These are phyloP conservation scores for Sitophilus oryzae DNA, from an alignment of 1,140 invertebrate species.

Conservation along the genomic window DNA sequence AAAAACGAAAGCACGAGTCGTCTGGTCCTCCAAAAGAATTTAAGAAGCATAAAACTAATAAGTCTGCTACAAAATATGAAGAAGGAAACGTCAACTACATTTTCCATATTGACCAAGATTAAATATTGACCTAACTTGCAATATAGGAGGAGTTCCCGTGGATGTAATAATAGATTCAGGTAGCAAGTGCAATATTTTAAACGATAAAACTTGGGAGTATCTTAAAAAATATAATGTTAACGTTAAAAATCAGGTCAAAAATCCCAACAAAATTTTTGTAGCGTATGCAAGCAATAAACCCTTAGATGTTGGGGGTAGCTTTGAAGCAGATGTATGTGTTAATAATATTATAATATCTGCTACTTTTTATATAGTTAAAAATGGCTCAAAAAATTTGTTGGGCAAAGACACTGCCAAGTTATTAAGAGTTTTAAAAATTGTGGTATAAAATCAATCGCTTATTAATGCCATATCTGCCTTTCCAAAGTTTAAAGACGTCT, in stretches of 20 bases:
- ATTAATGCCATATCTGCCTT: slow-evolving; percentile 13
- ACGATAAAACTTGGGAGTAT: neutral
- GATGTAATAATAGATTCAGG: slow-evolving; percentile 1
- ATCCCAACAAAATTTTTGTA: slow-evolving; percentile 2
- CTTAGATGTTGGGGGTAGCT: slow-evolving; percentile 6
- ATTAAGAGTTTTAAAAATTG: slow-evolving; percentile 34
- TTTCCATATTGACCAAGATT: too few relatives aligned
- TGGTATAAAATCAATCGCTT: neutral
- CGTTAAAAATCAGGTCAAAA: neutral
- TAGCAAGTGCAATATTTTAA: slow-evolving; percentile 4
- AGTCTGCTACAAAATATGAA: too few relatives aligned
- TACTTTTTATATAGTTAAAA: slow-evolving; percentile 4
- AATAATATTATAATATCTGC: neutral
- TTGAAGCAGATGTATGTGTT: neutral
- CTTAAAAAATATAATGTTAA: slow-evolving; percentile 1
- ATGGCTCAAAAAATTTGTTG: slow-evolving; percentile 1
- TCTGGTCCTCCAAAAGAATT: too few relatives aligned
- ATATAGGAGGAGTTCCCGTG: neutral
- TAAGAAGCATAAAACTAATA: too few relatives aligned
- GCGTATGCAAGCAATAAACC: slow-evolving; percentile 1
- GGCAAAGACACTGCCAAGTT: slow-evolving; percentile 19
- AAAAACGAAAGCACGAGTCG: too few relatives aligned
- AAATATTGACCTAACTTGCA: too few relatives aligned
- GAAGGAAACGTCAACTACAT: too few relatives aligned
- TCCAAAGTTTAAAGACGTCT: slow-evolving; percentile 36